Evolutionary conservation across 2,888 invertebrate species (phyloP), one percentile per base, ranked within the genome.

Genomic region (Melieria picta): DNA sequence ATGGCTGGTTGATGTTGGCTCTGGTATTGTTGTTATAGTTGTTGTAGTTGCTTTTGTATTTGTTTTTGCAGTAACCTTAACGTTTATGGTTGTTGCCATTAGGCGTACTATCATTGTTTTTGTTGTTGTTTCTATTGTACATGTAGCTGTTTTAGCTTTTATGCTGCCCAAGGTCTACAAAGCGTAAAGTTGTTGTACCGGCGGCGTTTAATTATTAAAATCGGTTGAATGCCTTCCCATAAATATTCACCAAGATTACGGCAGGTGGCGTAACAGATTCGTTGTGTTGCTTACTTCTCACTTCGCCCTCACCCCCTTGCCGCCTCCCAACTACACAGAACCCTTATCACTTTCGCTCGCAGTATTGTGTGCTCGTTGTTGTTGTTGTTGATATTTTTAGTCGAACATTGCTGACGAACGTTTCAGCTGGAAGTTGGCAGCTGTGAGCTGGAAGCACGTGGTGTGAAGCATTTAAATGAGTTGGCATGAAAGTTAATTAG

Each of bases 401-500:
- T 7, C 6, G 52, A 52, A 52, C 11, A 52, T 52, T 6, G 11
- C 5, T 6, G 5, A 5, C 50, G 11, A 50, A 13, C 6, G 52
- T 5, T 30, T 1, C 30, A 30, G 30, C 30, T 30, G 30, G 52
- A 4, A n/a, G 1, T 9, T 52, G 9, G 11, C 11, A 11, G 9
- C 9, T 50, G 50, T 50, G 11, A 10, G 9, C 50, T 50, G 50
- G 3, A 1, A 30, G 3, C 30, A 30, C 30, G 3, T 30, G 30
- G 13, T 52, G 52, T 52, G 5, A 52, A 52, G 6, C 52, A n/a
- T 52, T 52, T 52, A 52, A 52, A 5, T 52, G 52, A 52, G 52
- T 52, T 5, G 9, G 52, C 52, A 52, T 52, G 13, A 52, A 52
- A 52, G 52, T 52, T 52, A 52, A 52, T 52, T 52, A 52, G 52